These are phyloP conservation scores for Dromococcyx pavoninus DNA, from an alignment of 2,797 vertebrate species.

Conservation along the genomic window DNA sequence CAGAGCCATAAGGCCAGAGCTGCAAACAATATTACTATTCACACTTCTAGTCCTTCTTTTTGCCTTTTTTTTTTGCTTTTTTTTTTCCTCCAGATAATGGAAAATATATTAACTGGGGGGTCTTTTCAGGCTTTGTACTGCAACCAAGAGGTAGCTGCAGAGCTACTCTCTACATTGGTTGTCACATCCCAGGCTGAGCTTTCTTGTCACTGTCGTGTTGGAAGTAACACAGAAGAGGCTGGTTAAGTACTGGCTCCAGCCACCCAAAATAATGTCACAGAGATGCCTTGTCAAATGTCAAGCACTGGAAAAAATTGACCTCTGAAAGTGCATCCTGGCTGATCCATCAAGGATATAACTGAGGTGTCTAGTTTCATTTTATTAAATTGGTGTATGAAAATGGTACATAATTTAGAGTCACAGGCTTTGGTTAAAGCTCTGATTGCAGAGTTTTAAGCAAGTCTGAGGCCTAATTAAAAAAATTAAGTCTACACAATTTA, in stretches of 20 bases:
- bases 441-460: not conserved
- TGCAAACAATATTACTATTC: not conserved
- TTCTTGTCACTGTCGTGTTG: not conserved
- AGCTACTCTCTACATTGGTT: not conserved
- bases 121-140: not conserved
- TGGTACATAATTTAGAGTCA: not conserved
- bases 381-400: not conserved
- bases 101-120: not conserved
- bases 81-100: not conserved
- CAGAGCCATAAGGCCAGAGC: not conserved
- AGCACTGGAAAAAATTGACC: not conserved
- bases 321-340: not conserved
- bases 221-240: not conserved
- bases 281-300: not conserved
- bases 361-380: not conserved
- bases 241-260: not conserved
- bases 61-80: no score
- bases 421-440: not conserved
- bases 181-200: not conserved
- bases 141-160: not conserved
- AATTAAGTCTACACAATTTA: slow-evolving; percentile 9
- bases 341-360: not conserved
- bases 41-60: not conserved
- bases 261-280: not conserved
- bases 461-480: slow-evolving; percentile 8